Evolutionary conservation across 2,797 vertebrate species (phyloP).

Genomic region (Periparus ater): DNA sequence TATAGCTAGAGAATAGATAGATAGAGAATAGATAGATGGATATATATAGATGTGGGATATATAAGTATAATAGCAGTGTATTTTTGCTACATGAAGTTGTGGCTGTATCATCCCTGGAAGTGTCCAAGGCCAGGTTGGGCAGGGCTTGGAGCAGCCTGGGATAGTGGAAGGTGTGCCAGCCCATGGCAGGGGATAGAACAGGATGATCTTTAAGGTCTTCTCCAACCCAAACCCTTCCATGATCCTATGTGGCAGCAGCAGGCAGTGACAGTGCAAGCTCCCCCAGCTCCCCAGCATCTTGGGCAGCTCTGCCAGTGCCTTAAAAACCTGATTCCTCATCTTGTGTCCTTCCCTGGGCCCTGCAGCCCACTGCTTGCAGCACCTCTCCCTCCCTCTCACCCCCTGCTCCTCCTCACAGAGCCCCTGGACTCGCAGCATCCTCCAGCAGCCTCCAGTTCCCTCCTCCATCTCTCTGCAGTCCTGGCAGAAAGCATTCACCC

Average conservation of each 20-base stretch:
- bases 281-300: not conserved
- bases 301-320: not conserved
- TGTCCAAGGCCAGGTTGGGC: not conserved
- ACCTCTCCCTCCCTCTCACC: rapidly evolving
- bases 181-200: not conserved
- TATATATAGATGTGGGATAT: not conserved
- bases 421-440: not conserved
- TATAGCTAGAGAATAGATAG: not conserved
- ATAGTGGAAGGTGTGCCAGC: not conserved
- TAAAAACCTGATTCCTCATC: not conserved
- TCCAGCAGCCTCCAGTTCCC: not conserved
- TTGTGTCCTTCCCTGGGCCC: not conserved
- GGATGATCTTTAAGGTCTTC: not conserved
- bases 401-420: not conserved
- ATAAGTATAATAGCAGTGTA: not conserved
- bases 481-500: not conserved
- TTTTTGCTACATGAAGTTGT: not conserved
- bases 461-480: not conserved
- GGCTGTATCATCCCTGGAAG: not conserved
- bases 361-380: not conserved
- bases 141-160: not conserved
- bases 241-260: not conserved
- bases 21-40: not conserved
- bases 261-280: not conserved
- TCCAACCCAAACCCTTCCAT: not conserved